These are phyloP conservation scores for Pipistrellus pygmaeus DNA, from an alignment of 2,797 vertebrate species.

Conservation along the genomic window DNA sequence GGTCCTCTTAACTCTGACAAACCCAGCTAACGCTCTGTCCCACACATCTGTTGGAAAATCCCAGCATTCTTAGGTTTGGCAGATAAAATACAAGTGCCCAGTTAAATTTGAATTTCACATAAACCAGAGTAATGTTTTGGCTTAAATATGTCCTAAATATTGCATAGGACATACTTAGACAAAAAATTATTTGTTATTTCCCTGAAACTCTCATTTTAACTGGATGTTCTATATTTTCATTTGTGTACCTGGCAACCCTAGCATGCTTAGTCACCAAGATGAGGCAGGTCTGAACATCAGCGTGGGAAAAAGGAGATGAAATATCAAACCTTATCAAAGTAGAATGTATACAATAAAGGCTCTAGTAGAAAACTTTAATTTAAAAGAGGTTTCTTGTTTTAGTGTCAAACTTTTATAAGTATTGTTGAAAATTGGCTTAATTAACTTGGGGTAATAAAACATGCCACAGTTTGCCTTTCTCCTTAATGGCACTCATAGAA, in stretches of 20 bases:
- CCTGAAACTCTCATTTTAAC: slow-evolving; percentile 9
- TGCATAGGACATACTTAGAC: neutral
- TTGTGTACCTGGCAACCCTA: neutral
- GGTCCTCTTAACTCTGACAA: neutral
- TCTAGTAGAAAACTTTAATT: slow-evolving; percentile 33
- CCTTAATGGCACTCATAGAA: neutral
- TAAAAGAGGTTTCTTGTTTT: slow-evolving; percentile 43
- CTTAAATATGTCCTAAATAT: neutral
- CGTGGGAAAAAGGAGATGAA: neutral
- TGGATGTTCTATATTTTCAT: neutral
- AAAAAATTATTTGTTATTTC: slow-evolving; percentile 39
- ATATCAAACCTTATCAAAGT: slow-evolving; percentile 8
- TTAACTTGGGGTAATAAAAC: slow-evolving; percentile 65
- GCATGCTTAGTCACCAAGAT: neutral
- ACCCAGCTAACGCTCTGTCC: neutral
- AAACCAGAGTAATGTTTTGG: neutral
- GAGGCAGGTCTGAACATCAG: neutral
- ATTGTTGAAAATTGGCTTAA: slow-evolving; percentile 59
- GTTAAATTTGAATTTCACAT: slow-evolving; percentile 17
- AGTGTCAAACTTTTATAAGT: slow-evolving; percentile 58
- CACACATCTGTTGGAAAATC: neutral
- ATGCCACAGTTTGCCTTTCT: slow-evolving; percentile 36
- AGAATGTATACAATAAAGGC: slow-evolving; percentile 4
- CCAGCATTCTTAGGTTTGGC: neutral
- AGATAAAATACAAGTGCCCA: neutral